These are phyloP conservation scores for Neuroscelio doddi DNA, from an alignment of 2,888 invertebrate species.

Conservation along the genomic window DNA sequence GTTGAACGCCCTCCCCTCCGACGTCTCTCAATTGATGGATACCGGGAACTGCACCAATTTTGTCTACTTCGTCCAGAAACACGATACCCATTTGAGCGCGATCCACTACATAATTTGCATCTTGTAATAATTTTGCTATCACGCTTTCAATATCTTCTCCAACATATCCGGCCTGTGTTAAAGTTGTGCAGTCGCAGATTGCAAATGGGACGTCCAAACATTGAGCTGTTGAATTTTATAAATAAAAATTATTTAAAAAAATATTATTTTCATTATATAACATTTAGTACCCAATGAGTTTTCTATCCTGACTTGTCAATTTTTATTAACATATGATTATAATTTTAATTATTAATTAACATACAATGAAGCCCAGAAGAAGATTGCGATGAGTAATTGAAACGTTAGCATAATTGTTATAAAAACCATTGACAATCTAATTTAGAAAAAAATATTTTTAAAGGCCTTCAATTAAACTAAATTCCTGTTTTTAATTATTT, in stretches of 20 bases:
- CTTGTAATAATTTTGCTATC: constrained; percentile 95
- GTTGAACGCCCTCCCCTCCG: constrained; percentile 99
- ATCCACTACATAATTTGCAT: constrained; percentile 97
- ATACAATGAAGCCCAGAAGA: too few relatives aligned
- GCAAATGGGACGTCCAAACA: constrained; percentile 99
- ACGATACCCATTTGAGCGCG: constrained; percentile 98
- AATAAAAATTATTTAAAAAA: too few relatives aligned
- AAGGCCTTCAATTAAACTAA: too few relatives aligned
- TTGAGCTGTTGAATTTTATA: constrained; percentile 82
- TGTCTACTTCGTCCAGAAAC: constrained; percentile 99
- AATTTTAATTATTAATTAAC: too few relatives aligned
- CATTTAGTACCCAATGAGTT: too few relatives aligned
- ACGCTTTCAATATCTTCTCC: constrained; percentile 99
- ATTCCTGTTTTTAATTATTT: too few relatives aligned
- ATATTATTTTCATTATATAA: too few relatives aligned
- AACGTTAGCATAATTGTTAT: too few relatives aligned
- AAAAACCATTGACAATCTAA: background rate
- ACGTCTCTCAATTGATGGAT: constrained; percentile 95
- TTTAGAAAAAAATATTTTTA: too few relatives aligned
- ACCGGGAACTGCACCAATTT: constrained; percentile 98
- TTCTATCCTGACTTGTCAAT: too few relatives aligned
- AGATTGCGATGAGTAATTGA: too few relatives aligned
- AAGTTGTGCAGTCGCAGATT: constrained; percentile 97
- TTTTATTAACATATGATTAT: too few relatives aligned
- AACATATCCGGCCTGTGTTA: constrained; percentile 97